Evolutionary conservation across 2,797 vertebrate genomes (phyloP), one percentile per base, ranked within the genome.

Genomic region (Micromesistius poutassou): DNA sequence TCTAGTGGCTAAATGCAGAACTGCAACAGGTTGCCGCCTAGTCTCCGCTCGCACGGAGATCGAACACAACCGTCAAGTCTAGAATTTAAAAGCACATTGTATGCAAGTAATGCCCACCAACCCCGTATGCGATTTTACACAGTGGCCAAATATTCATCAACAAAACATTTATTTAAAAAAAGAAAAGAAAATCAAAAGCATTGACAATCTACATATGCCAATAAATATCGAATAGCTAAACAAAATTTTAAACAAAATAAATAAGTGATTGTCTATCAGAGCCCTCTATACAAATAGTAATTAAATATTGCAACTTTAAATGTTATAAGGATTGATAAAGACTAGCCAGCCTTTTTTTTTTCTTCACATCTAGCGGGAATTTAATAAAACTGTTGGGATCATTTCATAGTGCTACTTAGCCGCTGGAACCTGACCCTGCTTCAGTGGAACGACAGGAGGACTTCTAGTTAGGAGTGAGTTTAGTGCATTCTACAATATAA

Each of bases 201-300:
- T 74, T 73, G 66, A 79, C 2, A 83, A 73, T 79, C 62, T 74
- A 36, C 85, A 84, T 85, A 89, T 88, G 87, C 84, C 86, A 82
- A 77, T 84, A 80, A 78, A 83, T 80, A 86, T 83, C 75, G 68
- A 84, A 87, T 82, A 74, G 80, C 68, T 78, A 76, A 84, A 70
- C 78, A 81, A 74, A 74, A 66, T 9, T 70, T 28, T 79, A 84
- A 84, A 81, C 80, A 85, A 81, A 85, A 85, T 78, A 31, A 80
- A 71, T 68, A 87, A 66, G 82, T 88, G 87, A 95, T 90, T 91
- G 91, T 92, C 93, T 91, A 88, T 92, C 89, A 93, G 89, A 94
- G 89, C 83, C 89, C 92, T 89, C 78, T 85, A 78, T 74, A 75
- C 74, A 89, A 91, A 90, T 93, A 77, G 76, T 84, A 84, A 79